phyloP scores from a whole-genome alignment of 2,888 invertebrate species.

The Emmelina monodactyla region DNA sequence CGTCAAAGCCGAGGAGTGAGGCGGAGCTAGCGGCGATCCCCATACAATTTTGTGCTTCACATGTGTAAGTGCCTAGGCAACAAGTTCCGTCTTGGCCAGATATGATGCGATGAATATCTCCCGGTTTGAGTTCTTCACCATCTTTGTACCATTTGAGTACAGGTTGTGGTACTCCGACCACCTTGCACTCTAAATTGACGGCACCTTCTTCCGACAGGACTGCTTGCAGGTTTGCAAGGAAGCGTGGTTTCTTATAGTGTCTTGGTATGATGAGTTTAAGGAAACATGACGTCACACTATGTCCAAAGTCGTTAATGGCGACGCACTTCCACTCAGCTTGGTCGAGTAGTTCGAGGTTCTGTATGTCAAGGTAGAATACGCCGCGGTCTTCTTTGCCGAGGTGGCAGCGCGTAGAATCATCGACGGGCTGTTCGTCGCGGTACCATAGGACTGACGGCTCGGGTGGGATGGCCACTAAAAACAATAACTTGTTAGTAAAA shows the following conservation, averaged over 20 bases:
- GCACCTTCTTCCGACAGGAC: conserved; percentile 88
- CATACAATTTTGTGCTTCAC: conserved; percentile 92
- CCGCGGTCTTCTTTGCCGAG: conserved; percentile 75
- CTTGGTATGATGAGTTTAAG: conserved; percentile 84
- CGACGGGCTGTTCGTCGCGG: conserved; percentile 82
- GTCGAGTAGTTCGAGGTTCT: conserved; percentile 79
- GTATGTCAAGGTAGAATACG: conserved; percentile 75
- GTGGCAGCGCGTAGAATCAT: conserved; percentile 71
- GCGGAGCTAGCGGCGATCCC: conserved; percentile 89
- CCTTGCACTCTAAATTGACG: conserved; percentile 91
- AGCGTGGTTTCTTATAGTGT: conserved; percentile 88
- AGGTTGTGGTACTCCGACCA: conserved; percentile 90
- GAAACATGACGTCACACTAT: conserved; percentile 87
- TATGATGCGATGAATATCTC: conserved; percentile 90
- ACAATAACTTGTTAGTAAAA: too few relatives aligned
- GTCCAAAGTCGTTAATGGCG: conserved; percentile 87
- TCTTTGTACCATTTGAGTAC: conserved; percentile 93
- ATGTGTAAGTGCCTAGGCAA: conserved; percentile 89
- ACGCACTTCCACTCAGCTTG: conserved; percentile 94
- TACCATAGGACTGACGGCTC: conserved; percentile 88
- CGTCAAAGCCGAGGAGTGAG: conserved; percentile 86
- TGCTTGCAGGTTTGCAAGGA: conserved; percentile 84
- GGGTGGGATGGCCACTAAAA: conserved; percentile 78
- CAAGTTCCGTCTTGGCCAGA: conserved; percentile 91
- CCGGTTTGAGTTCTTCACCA: conserved; percentile 86